Base-by-base conservation (phyloP, 2,797 vertebrate genomes). In the Nannoperca obscura region DNA sequence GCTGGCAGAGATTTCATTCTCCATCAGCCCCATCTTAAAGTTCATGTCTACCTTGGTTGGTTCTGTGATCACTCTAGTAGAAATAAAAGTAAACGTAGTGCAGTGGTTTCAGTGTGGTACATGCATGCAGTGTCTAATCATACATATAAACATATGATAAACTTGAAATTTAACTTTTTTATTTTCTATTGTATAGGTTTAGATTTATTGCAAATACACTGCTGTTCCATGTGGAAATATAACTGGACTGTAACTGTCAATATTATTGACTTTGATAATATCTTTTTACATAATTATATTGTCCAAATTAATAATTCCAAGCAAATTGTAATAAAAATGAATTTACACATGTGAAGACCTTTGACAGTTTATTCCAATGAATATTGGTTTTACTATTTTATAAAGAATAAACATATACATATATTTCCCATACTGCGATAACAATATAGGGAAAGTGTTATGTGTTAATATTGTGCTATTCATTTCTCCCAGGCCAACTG, bases 21-120 rank as follows among this genome's bases (percentile, higher is more conserved):
- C 78, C 64, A 81, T 90, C 83, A 77, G 65, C 66, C 24, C 40
- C 81, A 69, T 78, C 80, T 81, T 66, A 81, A 59, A 74, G 71
- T 86, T 77, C 42, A 60, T 42, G 76, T 80, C 68, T 42, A 15
- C 50, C 30, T 69, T 24, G n/a, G 62, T 68, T 60, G 61, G 32
- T 36, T 62, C 69, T 80, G 44, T 76, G 65, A 84, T 78, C 53
- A 13, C 32, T 85, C 80, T 66, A 59, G 64, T 36, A 66, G 42
- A 86, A 84, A 84, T 69, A 20, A 54, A 69, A 24, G 79, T 55
- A 9, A 59, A 59, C 19, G 57, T 50, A 36, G 14, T n/a, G 65
- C 52, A 27, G 62, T 6, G 2, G 15, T 30, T 76, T 71, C 65
- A 53, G 14, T 30, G 0, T 20, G 61, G 13, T 49, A 30, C 27